phyloP scores from a whole-genome alignment of 2,113 vertebrate genomes.

The Scomber colias region DNA sequence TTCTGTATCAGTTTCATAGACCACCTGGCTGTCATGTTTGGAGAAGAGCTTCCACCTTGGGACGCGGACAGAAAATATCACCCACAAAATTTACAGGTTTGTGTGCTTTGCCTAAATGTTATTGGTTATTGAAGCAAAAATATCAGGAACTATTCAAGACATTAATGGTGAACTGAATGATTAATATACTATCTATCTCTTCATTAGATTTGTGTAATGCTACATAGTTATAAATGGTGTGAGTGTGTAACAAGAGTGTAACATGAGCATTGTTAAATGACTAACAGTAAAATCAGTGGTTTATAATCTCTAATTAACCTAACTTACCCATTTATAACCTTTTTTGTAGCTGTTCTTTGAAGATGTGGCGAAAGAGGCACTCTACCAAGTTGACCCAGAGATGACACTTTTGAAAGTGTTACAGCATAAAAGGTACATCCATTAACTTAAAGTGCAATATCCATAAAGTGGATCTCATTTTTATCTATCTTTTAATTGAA shows the following conservation, averaged over 20 bases:
- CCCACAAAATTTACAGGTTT: constrained; percentile 89
- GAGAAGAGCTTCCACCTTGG: constrained; percentile 92
- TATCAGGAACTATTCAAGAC: too few species aligned
- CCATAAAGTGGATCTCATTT: neutral
- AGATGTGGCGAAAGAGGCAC: constrained; percentile 84
- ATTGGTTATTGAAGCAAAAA: too few species aligned
- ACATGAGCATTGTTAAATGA: neutral
- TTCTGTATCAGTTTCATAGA: constrained; percentile 88
- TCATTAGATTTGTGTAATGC: neutral
- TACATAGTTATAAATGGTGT: neutral
- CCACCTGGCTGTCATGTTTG: constrained; percentile 94
- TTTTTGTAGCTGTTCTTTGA: constrained; percentile 92
- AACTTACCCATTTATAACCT: neutral
- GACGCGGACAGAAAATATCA: constrained; percentile 92
- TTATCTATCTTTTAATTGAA: neutral
- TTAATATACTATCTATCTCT: neutral
- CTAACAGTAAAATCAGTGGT: neutral
- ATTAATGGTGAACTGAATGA: neutral
- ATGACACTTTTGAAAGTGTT: constrained; percentile 86
- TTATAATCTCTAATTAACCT: neutral
- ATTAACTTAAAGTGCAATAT: neutral
- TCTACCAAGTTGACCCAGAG: constrained; percentile 84
- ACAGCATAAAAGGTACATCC: constrained; percentile 89
- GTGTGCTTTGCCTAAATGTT: constrained; percentile 47
- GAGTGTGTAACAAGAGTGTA: too few species aligned